These are phyloP conservation scores for Zosterops lateralis DNA, from an alignment of 2,113 vertebrate genomes.

Conservation along the genomic window DNA sequence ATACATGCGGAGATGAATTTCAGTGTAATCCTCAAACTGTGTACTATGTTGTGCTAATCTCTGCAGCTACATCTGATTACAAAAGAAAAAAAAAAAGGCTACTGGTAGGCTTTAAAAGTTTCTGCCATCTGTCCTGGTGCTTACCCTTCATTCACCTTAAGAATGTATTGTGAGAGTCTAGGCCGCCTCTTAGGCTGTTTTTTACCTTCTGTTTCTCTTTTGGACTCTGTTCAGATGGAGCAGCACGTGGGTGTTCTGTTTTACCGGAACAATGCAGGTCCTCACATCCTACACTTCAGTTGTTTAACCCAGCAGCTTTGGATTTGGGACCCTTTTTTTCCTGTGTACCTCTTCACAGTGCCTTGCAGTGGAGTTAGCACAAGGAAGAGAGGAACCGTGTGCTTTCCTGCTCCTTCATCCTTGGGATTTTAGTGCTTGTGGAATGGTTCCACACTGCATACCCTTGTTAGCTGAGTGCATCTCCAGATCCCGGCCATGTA, in stretches of 20 bases:
- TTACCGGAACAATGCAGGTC: neutral
- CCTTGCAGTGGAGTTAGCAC: neutral
- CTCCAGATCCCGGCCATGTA: neutral
- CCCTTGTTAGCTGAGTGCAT: neutral
- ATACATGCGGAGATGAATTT: neutral
- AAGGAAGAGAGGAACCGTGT: neutral
- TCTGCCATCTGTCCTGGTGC: conserved; percentile 20
- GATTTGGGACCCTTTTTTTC: neutral
- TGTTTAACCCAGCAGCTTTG: neutral
- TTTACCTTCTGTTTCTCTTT: neutral
- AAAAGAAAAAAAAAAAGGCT: neutral
- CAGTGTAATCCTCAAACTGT: neutral
- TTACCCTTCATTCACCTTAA: neutral
- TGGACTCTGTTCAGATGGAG: neutral
- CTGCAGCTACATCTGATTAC: conserved; percentile 28
- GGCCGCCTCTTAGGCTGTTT: neutral
- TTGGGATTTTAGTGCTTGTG: neutral
- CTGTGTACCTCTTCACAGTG: neutral
- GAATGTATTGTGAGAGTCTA: neutral
- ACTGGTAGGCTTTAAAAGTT: conserved; percentile 20
- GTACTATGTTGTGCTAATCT: neutral
- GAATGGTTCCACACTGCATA: neutral
- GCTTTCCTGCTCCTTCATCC: neutral
- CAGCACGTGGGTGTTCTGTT: neutral
- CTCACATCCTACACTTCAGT: neutral